Conservation (phyloP, 2,113 vertebrate species). For the Solea senegalensis region DNA sequence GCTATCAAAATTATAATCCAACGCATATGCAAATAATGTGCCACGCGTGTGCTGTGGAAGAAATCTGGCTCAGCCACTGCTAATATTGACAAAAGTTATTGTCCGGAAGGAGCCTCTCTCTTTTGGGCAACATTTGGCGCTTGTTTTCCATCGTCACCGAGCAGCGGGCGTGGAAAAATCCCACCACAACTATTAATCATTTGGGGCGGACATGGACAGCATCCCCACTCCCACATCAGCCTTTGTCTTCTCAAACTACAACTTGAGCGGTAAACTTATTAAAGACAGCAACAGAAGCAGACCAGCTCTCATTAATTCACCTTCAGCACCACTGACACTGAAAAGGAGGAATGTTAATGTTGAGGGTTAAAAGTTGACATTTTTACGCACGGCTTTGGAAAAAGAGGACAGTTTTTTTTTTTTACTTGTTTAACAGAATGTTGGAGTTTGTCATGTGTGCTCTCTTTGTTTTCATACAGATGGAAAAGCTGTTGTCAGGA, state of each 20-base stretch:
- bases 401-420: not conserved
- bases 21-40: not conserved
- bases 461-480: conserved; percentile 31
- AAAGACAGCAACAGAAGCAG: conserved; percentile 55
- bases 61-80: not conserved
- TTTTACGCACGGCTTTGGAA: conserved; percentile 23
- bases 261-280: conserved; percentile 74
- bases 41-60: not conserved
- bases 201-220: conserved; percentile 77
- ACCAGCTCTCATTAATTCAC: conserved; percentile 44
- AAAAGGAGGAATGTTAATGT: conserved; percentile 25
- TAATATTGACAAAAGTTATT: conserved; percentile 25
- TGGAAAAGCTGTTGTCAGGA: conserved; percentile 32
- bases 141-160: conserved; percentile 78
- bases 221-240: conserved; percentile 73
- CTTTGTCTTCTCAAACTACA: conserved; percentile 77
- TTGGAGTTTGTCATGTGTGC: not conserved
- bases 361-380: not conserved
- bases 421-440: not conserved
- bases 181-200: conserved; percentile 87
- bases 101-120: conserved; percentile 59
- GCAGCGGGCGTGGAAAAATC: conserved; percentile 78
- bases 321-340: conserved; percentile 11
- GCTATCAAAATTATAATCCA: not conserved
- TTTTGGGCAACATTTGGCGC: conserved; percentile 71